Base-by-base conservation (phyloP, 2,888 invertebrate genomes). In the Pheosia tremula region DNA sequence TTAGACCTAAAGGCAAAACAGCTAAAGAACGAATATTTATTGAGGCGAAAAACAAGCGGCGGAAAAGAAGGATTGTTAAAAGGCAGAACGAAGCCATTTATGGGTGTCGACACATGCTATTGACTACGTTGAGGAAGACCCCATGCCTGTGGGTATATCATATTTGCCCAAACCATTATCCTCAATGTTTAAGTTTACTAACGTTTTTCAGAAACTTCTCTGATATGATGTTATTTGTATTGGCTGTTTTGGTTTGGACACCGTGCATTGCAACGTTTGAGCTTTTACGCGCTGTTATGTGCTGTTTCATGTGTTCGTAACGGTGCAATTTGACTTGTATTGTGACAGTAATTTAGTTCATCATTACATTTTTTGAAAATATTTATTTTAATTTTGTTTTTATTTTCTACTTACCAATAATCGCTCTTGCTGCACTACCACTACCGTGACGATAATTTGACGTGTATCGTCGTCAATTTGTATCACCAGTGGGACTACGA, bases 91-190 rank as follows among this genome's bases (percentile, higher is more conserved):
- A 68, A 37, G 86, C 85, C 24, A 0, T 83, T 6, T 69, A 63
- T 41, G 71, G 82, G 43, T 87, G 88, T 64, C 73, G 75, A 0
- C 80, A 86, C 63, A 67, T 72, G 36, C 61, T 87, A 43, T 70
- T 90, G 54, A 72, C 70, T 4, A 84, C 88, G 0, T 64, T 88
- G 58, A 80, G 87, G 43, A 84, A 73, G 58, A 81, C 72, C 1
- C 89, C 90, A 4, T 87, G 85, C 68, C 58, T 90, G 36, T 89
- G 88, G 84, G 78, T 84, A 3, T 88, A 87, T 61, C 78, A 85
- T 50, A 59, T 87, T 56, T 88, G 82, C 59, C 90, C 90, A 24
- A 60, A 67, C n/a, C 70, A 82, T 47, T 89, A 89, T 64, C 85
- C 86, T 3, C 84, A 85, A 52, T 89, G 80, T 68, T 76, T 89